A percentile compares a stretch with the other conserved stretches of the same genome.
Evolutionary conservation across 2,113 vertebrate genomes (phyloP).

Genomic region (Porphyrio hochstetteri): DNA sequence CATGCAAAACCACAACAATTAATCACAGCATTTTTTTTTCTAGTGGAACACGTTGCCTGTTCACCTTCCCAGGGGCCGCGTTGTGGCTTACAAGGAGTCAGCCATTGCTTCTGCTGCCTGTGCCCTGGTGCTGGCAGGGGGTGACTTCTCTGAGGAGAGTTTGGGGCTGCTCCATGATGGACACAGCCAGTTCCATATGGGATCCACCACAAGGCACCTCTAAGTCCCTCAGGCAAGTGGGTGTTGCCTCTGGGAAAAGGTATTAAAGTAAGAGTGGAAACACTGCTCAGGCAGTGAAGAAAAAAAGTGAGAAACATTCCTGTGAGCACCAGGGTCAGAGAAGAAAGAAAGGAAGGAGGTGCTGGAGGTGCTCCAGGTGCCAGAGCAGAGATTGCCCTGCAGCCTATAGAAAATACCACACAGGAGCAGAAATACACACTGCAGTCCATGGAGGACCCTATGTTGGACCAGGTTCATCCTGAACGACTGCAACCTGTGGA

Average conservation of each 20-base stretch:
- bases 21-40: background rate
- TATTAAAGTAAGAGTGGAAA: background rate
- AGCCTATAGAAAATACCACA: rapidly evolving
- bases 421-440: background rate
- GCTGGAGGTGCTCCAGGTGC: background rate
- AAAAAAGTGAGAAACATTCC: background rate
- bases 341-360: background rate
- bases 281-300: background rate
- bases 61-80: background rate
- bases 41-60: background rate
- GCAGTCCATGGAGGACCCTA: background rate
- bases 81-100: background rate
- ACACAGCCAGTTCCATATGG: background rate
- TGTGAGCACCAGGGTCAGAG: background rate
- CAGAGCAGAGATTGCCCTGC: background rate
- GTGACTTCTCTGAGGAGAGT: background rate
- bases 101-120: background rate
- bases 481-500: background rate
- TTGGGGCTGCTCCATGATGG: background rate
- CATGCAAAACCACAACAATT: too few species aligned
- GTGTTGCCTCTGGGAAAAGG: background rate
- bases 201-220: too few species aligned
- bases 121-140: background rate
- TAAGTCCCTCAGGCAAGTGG: background rate
- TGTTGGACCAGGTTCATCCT: background rate